Evolutionary conservation across 2,113 vertebrate species (phyloP), one percentile per base, ranked within the genome.

Genomic region (Hemichromis elongatus): DNA sequence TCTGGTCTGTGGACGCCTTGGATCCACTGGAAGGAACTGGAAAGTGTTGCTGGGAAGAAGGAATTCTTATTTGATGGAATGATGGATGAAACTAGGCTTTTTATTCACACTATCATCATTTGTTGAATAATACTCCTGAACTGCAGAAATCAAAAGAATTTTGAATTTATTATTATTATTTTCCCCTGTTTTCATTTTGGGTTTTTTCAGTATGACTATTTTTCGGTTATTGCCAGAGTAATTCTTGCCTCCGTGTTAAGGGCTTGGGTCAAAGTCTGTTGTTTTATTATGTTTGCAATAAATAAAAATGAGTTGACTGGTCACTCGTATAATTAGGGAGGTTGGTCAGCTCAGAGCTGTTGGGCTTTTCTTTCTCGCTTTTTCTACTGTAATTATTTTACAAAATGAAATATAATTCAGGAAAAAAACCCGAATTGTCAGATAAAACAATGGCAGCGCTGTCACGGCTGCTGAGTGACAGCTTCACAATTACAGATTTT

Each of bases 401-500:
- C 47, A 83, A 79, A 87, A 66, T 11, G 0, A 63, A 87, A 78
- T 30, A 56, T 78, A 78, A 52, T 55, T 87, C 24, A 33, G 70
- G 6, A 33, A 33, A 33, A 75, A 5, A 4, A 9, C 8, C 4
- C 50, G 18, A 88, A 12, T 37, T 81, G 68, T 63, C 21, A 83
- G 73, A 63, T 57, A 13, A 82, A 83, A 84, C 61, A 70, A 70
- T 19, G 45, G 35, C 42, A 33, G 3, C 1, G 42, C 68, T 47
- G 83, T 79, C 54, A 83, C 70, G 30, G 81, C 70, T 13, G 70
- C 85, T 54, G 81, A 87, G 11, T 79, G 91, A 87, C 82, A 82
- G 79, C 55, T 33, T 55, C 28, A 30, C 70, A 79, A 56, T 57
- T 84, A 52, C 54, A 70, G 3, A n/a, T 26, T 88, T 80, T 83